These are phyloP conservation scores for Paradoxurus hermaphroditus DNA, from an alignment of 2,113 vertebrate species.

Conservation along the genomic window DNA sequence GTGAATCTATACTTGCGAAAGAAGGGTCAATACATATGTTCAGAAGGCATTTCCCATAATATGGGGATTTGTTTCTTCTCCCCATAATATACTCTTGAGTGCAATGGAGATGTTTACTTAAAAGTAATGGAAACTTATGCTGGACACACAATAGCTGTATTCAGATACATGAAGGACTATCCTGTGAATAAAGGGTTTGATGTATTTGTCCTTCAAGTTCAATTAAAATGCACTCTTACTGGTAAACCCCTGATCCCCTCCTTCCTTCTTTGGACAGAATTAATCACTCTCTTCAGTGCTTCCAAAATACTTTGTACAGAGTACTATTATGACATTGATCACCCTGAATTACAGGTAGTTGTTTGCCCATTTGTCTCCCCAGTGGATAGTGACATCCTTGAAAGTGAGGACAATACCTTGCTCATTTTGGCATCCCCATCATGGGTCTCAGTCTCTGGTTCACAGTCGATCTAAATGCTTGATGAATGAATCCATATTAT, in stretches of 20 bases:
- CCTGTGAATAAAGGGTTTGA: background rate
- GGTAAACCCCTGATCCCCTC: background rate
- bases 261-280: slow-evolving; percentile 9
- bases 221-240: background rate
- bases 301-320: background rate
- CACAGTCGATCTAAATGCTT: background rate
- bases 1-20: background rate
- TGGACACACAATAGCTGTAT: background rate
- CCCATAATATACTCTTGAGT: background rate
- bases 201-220: slow-evolving; percentile 31
- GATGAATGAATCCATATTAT: background rate
- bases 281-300: slow-evolving; percentile 42
- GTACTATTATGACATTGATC: background rate
- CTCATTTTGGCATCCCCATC: background rate
- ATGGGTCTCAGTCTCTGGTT: background rate
- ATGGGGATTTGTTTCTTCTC: background rate
- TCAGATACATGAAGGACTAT: background rate
- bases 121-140: background rate
- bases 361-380: slow-evolving; percentile 7
- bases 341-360: background rate
- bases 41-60: slow-evolving; percentile 13
- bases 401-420: background rate
- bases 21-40: slow-evolving; percentile 34
- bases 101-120: background rate
- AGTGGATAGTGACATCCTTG: slow-evolving; percentile 29